Percentiles rank a stretch among this genome's conserved stretches.
These are phyloP conservation scores for Pachliopta kotzebuea DNA, from an alignment of 2,888 invertebrate species.

Conservation along the genomic window DNA sequence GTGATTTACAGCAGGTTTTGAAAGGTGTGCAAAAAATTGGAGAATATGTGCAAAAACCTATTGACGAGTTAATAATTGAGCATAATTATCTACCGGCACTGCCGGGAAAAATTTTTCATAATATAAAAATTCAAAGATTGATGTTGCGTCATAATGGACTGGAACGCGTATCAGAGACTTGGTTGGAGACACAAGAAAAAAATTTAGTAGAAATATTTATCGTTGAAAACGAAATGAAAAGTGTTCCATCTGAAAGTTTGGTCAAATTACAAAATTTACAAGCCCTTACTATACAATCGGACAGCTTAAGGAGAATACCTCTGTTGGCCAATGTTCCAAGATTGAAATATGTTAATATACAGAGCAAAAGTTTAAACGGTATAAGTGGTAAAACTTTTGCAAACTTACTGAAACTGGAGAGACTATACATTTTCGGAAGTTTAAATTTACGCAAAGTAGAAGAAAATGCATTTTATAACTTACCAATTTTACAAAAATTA, in stretches of 20 bases:
- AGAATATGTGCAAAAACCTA: slow-evolving; percentile 83
- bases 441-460: slow-evolving; percentile 84
- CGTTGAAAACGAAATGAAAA: slow-evolving; percentile 90
- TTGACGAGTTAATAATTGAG: slow-evolving; percentile 93
- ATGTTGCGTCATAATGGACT: slow-evolving; percentile 92
- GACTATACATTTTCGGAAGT: slow-evolving; percentile 87
- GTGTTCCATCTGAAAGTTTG: slow-evolving; percentile 89
- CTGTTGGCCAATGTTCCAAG: slow-evolving; percentile 85
- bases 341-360: slow-evolving; percentile 86
- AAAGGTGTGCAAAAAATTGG: slow-evolving; percentile 87
- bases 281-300: slow-evolving; percentile 91
- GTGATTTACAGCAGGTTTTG: slow-evolving; percentile 88
- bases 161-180: slow-evolving; percentile 89
- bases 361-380: slow-evolving; percentile 84
- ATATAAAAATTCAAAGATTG: slow-evolving; percentile 86
- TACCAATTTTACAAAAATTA: slow-evolving; percentile 84
- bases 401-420: slow-evolving; percentile 86
- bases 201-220: slow-evolving; percentile 90
- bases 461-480: slow-evolving; percentile 85
- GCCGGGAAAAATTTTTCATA: slow-evolving; percentile 90
- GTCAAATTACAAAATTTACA: slow-evolving; percentile 87
- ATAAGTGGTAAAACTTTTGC: slow-evolving; percentile 85
- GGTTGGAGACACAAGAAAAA: slow-evolving; percentile 89
- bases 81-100: slow-evolving; percentile 92
- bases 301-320: slow-evolving; percentile 87